Base-by-base conservation (phyloP, 35 echinoderm and acorn worm species). In the Diadema setosum region DNA sequence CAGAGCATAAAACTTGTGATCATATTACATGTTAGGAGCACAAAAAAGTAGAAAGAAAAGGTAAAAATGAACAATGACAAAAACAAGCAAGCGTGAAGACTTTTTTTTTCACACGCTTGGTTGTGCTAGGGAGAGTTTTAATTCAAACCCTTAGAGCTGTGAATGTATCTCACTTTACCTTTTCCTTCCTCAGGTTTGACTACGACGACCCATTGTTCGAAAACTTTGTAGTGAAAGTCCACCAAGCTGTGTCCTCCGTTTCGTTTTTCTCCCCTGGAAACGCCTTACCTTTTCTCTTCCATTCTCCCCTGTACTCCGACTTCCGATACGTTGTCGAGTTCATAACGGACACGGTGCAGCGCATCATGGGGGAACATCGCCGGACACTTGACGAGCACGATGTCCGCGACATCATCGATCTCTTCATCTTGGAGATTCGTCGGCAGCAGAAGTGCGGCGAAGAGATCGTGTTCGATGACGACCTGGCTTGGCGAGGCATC, bases 371-470 rank as follows among this genome's bases (percentile, higher is more conserved):
- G 5, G 70, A 89, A 31, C 87, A 89, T 26, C 74, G 63, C 18
- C 15, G 35, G 6, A 82, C 32, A 12, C 82, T 82, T 45, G 75
- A 82, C 75, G 45, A 29, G 16, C n/a, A 50, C 7, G 41, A 89
- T 3, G 23, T 89, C 18, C 24, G 34, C 17, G 87, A 89, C 27
- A 58, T 81, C 2, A 89, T 89, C 39, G 87, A 89, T 39, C 70
- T 89, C 15, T 89, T 60, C 73, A 48, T 82, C 5, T 18, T 16
- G 5, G 87, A 89, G 33, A 18, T 82, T 16, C 29, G 64, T 14
- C 32, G 82, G 25, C 61, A 65, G 36, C 61, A 33, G 27, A 14
- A 29, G 27, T 33, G 36, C 11, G 3, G 18, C 3, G 20, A 32
- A 18, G 9, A 25, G 3, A 12, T 9, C 36, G 20, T 17, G 29